A percentile compares a stretch with the other conserved stretches of the same genome.
Conservation (phyloP, 1,140 invertebrate species). For the Nephila pilipes region DNA sequence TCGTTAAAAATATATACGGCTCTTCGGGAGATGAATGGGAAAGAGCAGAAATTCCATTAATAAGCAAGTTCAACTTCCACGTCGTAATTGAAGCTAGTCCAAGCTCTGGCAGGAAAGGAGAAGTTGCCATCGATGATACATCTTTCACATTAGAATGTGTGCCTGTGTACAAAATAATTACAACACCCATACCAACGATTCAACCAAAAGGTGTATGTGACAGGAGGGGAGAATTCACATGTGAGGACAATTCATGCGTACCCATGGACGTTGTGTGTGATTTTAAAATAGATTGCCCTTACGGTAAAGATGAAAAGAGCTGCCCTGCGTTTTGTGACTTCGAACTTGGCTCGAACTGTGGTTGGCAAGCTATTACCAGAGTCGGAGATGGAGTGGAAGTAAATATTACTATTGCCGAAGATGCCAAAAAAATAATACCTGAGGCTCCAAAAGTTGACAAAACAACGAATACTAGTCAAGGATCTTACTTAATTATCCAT, state of each 20-base stretch:
- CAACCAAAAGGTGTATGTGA: conserved; percentile 70
- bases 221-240: conserved; percentile 73
- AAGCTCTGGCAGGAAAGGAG: conserved; percentile 3
- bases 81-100: conserved; percentile 61
- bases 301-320: conserved; percentile 77
- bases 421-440: conserved; percentile 4
- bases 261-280: conserved; percentile 76
- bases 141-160: conserved; percentile 74
- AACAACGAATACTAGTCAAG: conserved; percentile 57
- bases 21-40: conserved; percentile 70
- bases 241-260: conserved; percentile 77
- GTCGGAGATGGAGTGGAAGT: conserved; percentile 66
- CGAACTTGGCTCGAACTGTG: conserved; percentile 73
- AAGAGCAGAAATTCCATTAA: conserved; percentile 49
- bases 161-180: conserved; percentile 60
- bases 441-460: conserved; percentile 44
- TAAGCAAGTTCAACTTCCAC: conserved; percentile 58
- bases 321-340: conserved; percentile 78
- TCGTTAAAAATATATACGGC: neutral
- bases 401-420: conserved; percentile 57
- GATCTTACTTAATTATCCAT: conserved; percentile 69
- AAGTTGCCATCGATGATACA: conserved; percentile 78
- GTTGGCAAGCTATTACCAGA: conserved; percentile 53
- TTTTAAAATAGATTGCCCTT: conserved; percentile 77
- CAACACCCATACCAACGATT: conserved; percentile 72